Evolutionary conservation across 2,888 invertebrate genomes (phyloP).

Genomic region (Criorhina ranunculi): DNA sequence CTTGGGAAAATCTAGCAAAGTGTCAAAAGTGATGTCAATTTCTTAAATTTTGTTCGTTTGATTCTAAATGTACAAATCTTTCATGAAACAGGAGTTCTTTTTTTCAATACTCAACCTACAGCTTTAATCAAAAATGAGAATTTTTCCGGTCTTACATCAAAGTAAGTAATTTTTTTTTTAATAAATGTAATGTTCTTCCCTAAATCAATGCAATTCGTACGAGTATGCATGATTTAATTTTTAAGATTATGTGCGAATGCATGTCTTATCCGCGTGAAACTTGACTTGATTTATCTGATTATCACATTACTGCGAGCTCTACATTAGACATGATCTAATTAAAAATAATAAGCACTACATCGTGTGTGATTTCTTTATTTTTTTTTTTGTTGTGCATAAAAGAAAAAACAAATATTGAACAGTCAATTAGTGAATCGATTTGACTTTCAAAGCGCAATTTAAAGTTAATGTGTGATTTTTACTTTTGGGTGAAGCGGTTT

Average conservation of each 20-base stretch:
- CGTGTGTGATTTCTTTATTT: constrained; percentile 5
- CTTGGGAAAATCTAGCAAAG: neutral
- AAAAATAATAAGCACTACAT: constrained; percentile 36
- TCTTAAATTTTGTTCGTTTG: constrained; percentile 13
- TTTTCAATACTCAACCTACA: neutral
- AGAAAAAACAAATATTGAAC: neutral
- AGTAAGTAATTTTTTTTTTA: constrained; percentile 29
- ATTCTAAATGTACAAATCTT: constrained; percentile 23
- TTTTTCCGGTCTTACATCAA: constrained; percentile 34
- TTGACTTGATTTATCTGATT: constrained; percentile 21
- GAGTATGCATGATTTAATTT: constrained; percentile 19
- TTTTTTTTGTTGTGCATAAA: neutral
- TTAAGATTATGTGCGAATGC: neutral
- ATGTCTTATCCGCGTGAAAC: constrained; percentile 34
- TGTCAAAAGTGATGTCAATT: constrained; percentile 10
- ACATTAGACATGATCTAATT: constrained; percentile 31
- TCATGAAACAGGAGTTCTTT: neutral
- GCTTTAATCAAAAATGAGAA: constrained; percentile 22
- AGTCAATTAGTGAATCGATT: constrained; percentile 15
- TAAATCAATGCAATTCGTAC: neutral
- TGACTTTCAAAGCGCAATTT: neutral
- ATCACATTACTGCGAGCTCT: constrained; percentile 38
- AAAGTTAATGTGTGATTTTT: neutral
- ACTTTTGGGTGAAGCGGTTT: neutral
- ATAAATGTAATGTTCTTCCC: neutral